phyloP scores from a whole-genome alignment of 2,797 vertebrate species.

The Malurus leucopterus region DNA sequence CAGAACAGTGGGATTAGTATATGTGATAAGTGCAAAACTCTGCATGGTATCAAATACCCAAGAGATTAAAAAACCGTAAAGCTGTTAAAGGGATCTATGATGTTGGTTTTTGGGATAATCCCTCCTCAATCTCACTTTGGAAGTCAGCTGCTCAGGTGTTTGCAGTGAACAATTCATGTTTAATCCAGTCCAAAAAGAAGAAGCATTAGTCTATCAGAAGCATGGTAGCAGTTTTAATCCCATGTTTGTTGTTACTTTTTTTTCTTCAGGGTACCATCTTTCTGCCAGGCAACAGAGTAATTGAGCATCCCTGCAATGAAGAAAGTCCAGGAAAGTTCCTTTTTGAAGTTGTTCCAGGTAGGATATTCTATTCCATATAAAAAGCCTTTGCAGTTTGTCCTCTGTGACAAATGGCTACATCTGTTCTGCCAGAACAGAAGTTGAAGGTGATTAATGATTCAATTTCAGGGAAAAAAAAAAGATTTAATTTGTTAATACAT shows the following conservation, averaged over 20 bases:
- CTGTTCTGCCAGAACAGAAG: conserved; percentile 18
- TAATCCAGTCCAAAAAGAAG: background rate
- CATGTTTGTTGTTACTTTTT: conserved; percentile 36
- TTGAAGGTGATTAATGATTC: conserved; percentile 36
- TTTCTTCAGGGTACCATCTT: conserved; percentile 85
- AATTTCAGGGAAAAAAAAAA: background rate
- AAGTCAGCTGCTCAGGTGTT: background rate
- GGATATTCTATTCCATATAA: background rate
- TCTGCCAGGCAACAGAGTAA: conserved; percentile 92
- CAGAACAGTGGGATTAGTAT: background rate
- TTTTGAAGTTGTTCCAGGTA: conserved; percentile 97
- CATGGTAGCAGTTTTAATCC: background rate
- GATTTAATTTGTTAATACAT: background rate
- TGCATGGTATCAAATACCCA: background rate
- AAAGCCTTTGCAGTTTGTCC: background rate
- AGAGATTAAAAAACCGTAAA: background rate
- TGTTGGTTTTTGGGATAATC: background rate
- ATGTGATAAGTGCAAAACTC: background rate
- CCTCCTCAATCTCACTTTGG: background rate
- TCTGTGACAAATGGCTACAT: background rate
- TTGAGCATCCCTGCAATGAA: conserved; percentile 87
- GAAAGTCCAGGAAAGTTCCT: conserved; percentile 93
- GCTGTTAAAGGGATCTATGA: background rate
- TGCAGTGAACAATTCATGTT: background rate
- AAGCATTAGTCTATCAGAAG: background rate